A percentile compares a stretch with the other conserved stretches of the same genome.
phyloP scores from a whole-genome alignment of 2,888 invertebrate species.

The Eustalomyia histrio region DNA sequence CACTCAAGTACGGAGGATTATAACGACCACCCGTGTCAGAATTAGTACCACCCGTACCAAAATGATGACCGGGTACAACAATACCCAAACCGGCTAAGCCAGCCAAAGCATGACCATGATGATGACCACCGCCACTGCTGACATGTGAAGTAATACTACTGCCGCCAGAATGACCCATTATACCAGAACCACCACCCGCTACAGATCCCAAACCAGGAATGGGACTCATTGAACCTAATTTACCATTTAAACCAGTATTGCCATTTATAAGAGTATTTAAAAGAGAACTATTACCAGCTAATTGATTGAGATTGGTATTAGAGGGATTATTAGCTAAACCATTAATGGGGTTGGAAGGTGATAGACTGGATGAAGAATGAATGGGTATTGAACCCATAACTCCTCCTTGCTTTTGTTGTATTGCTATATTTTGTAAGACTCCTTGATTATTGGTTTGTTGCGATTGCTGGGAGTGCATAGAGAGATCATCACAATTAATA shows the following conservation, averaged over 20 bases:
- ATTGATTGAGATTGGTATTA: constrained; percentile 60
- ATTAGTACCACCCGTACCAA: constrained; percentile 64
- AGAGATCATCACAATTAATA: constrained; percentile 68
- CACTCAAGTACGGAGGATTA: constrained; percentile 66
- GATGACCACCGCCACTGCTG: constrained; percentile 54
- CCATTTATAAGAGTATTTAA: constrained; percentile 69
- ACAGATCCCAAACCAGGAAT: constrained; percentile 62
- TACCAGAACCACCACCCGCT: constrained; percentile 64
- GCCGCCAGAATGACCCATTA: constrained; percentile 63
- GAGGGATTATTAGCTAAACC: constrained; percentile 47
- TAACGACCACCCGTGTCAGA: constrained; percentile 67
- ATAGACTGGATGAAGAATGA: neutral
- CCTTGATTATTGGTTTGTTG: constrained; percentile 43
- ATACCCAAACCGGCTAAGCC: constrained; percentile 74
- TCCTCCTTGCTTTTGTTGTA: neutral
- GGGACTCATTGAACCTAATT: constrained; percentile 29
- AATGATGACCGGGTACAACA: constrained; percentile 70
- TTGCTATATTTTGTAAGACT: constrained; percentile 42
- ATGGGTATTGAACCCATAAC: neutral
- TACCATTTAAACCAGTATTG: constrained; percentile 21
- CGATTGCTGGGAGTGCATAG: constrained; percentile 59
- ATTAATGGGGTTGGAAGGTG: neutral
- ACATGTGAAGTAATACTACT: constrained; percentile 47
- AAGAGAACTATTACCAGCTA: constrained; percentile 71
- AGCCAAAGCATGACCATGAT: constrained; percentile 73